Evolutionary conservation across 2,888 invertebrate genomes (phyloP), one percentile per base, ranked within the genome.

Genomic region (Molorchus minor): DNA sequence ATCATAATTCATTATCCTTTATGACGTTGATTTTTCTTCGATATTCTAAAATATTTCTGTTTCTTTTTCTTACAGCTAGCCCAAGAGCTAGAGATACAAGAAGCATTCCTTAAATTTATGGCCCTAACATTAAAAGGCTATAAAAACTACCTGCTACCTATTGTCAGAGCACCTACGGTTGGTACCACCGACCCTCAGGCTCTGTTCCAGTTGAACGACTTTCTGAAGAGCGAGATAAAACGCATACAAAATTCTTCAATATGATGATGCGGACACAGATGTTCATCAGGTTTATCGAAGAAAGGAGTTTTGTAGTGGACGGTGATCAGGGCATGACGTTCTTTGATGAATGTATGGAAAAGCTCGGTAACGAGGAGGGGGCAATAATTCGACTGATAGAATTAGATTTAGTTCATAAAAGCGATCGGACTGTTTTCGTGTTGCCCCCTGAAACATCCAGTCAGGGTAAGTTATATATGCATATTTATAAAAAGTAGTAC

Each of bases 221-320:
- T 98, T 80, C 79, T 96, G 38, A 86, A 91, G 67, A 94, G 94
- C 12, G 96, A 47, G 97, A 97, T 80, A 94, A 94, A 83, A 88
- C 90, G 15, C 88, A 93, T 74, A 90, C 91, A 54, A 91, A 94
- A 77, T 98, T 98, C 84, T 98, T 92, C 82, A 87, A 88, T 25
- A 84, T 93, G 68, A 83, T 97, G 77, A 92, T 95, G 86, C 90
- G 90, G 72, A 98, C 98, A 0, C 98, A 98, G 82, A 95, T 96
- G 92, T 98, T 98, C 82, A 96, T 94, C 67, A 89, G 97, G 49
- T 99, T 99, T 81, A 98, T 99, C 64, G 98, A 99, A 81, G 99
- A 99, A 80, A 87, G 98, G 15, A 97, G 97, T 69, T 98, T 99
- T 82, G 96, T 98, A 0, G 96, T 96, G n/a, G 98, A 98, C 77